Evolutionary conservation across 2,113 vertebrate species (phyloP).

Genomic region (Aphelocoma coerulescens): DNA sequence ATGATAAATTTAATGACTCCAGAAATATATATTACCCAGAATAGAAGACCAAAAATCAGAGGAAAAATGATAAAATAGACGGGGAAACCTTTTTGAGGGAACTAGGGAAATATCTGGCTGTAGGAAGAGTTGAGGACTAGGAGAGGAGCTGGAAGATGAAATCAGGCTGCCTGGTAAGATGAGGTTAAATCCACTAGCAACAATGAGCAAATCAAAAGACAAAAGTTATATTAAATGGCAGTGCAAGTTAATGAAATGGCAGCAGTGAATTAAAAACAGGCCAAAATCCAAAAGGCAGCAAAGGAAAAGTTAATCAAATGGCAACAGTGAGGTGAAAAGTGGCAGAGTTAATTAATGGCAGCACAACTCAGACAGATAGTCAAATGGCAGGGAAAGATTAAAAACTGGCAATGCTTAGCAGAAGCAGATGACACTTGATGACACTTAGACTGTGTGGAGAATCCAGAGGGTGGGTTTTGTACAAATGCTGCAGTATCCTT

Average conservation of each 20-base stretch:
- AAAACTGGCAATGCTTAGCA: background rate
- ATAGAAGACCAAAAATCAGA: background rate
- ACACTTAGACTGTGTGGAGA: background rate
- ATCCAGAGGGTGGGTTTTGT: background rate
- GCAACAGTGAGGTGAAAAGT: constrained; percentile 26
- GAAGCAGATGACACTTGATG: background rate
- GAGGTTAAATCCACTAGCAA: background rate
- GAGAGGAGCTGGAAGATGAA: background rate
- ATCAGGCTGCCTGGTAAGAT: background rate
- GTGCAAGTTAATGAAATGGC: constrained; percentile 22
- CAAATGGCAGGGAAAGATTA: constrained; percentile 8
- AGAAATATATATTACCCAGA: background rate
- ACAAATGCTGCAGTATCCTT: background rate
- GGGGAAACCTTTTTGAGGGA: background rate
- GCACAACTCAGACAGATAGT: background rate
- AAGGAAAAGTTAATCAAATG: constrained; percentile 34
- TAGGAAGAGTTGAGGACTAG: background rate
- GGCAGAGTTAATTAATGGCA: constrained; percentile 40
- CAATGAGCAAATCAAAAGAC: constrained; percentile 6
- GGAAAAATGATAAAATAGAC: background rate
- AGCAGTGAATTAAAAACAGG: constrained; percentile 4
- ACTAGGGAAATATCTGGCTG: background rate
- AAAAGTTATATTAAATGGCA: constrained; percentile 35
- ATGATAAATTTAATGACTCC: background rate
- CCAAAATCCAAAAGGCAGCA: constrained; percentile 10